Conservation (phyloP, 1,140 invertebrate species). For the silkworm (Bombyx mori) region DNA sequence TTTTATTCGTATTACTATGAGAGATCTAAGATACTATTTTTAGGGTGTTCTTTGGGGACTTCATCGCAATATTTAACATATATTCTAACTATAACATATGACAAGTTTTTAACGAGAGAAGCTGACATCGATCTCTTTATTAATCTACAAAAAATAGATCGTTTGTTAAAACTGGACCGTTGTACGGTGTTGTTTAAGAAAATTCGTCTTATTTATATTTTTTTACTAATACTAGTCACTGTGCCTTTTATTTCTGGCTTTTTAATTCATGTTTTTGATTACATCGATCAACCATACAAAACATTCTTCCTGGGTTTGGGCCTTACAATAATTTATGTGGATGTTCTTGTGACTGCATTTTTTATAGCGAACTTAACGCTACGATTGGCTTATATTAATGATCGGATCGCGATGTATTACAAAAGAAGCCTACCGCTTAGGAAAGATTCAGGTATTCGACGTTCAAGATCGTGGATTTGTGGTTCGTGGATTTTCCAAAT, state of each 20-base stretch:
- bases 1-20: constrained; percentile 6
- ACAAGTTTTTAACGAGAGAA: constrained; percentile 2
- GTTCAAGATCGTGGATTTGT: neutral
- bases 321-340: constrained; percentile 9
- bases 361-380: constrained; percentile 7
- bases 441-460: neutral
- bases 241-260: constrained; percentile 5
- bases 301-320: constrained; percentile 6
- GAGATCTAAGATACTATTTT: neutral
- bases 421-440: neutral
- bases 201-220: neutral
- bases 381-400: constrained; percentile 5
- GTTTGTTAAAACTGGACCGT: neutral
- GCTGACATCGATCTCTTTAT: constrained; percentile 2
- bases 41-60: neutral
- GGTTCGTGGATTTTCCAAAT: no score
- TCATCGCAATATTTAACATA: neutral
- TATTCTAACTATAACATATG: neutral
- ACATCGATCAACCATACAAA: constrained; percentile 7
- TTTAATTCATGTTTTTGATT: neutral
- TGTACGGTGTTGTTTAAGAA: constrained; percentile 2
- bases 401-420: constrained; percentile 1
- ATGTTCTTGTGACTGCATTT: constrained; percentile 6
- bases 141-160: constrained; percentile 10
- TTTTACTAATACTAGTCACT: constrained; percentile 4